Evolutionary conservation across 1,140 invertebrate species (phyloP), one percentile per base, ranked within the genome.

Genomic region (Drosophila sproati): DNA sequence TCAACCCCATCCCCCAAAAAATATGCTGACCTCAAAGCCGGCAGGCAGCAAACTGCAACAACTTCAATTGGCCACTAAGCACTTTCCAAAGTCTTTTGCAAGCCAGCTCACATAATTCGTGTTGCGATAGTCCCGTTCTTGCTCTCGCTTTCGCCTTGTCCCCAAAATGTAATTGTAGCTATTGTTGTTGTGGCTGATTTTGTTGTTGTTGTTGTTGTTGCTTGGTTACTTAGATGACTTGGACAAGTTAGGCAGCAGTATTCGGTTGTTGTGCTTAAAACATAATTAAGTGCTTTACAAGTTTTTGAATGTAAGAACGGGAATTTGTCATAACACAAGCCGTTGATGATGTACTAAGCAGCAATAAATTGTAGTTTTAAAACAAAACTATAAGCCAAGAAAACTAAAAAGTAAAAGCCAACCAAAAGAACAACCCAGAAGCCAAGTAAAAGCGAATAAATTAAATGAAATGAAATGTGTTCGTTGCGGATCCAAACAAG

Each of bases 361-460:
- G 85, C 73, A 76, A 89, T 89, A 89, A 89, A 89, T 89, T 89
- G 89, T 89, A 89, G 85, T 89, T 89, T 89, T 89, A 88, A 62
- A 72, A 76, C 51, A 71, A 73, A 80, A 77, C 80, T 74, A 72
- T 48, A 74, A 76, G 76, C 73, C 43, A 80, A 81, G 74, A 86
- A 85, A 77, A 51, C 66, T 47, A 51, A 56, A 62, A 56, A 50
- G 34, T 34, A 32, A 66, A 56, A 54, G 34, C 3, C 31, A 47
- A 52, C 1, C 8, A 56, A 57, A 87, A 73, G 64, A 79, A 75
- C 64, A 83, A 88, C 32, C 57, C 60, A 80, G 82, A 88, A 88
- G 83, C 80, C 80, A 80, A 88, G 77, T 72, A 57, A 63, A 63
- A 66, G 54, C 60, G 54, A 48, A 45, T 47, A 45, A 47, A 59